Percentiles rank a stretch among this genome's conserved stretches.
phyloP scores from a whole-genome alignment of 2,113 vertebrate species.

The Myotis lucifugus region DNA sequence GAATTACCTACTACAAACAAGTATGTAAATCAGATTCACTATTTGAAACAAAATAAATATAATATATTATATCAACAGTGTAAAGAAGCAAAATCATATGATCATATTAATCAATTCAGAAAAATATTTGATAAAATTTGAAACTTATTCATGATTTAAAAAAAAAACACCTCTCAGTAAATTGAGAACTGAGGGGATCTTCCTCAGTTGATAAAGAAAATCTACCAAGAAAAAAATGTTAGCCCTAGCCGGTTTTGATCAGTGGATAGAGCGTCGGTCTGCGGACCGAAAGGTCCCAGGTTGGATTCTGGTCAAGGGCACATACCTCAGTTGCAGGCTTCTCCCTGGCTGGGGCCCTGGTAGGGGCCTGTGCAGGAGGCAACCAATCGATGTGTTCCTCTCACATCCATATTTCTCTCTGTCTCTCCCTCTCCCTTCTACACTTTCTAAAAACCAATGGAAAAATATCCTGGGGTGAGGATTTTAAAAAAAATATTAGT shows the following conservation, averaged over 20 bases:
- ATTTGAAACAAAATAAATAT: conserved; percentile 8
- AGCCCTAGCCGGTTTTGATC: not conserved
- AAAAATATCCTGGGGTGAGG: too few species aligned
- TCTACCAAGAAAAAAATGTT: not conserved
- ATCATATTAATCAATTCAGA: not conserved
- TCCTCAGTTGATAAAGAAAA: not conserved
- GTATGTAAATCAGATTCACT: not conserved
- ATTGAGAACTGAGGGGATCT: not conserved
- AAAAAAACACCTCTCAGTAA: not conserved
- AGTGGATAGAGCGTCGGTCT: too few species aligned
- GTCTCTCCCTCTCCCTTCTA: too few species aligned
- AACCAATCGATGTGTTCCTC: too few species aligned
- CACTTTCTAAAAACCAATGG: too few species aligned
- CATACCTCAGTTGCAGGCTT: too few species aligned
- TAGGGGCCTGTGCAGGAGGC: too few species aligned
- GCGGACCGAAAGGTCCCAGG: too few species aligned
- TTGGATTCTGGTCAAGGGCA: too few species aligned
- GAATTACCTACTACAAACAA: not conserved
- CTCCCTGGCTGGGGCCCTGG: too few species aligned
- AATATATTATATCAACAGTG: not conserved
- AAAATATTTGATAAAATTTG: not conserved
- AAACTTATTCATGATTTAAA: not conserved
- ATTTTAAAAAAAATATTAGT: not conserved
- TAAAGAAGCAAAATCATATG: not conserved
- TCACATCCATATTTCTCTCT: too few species aligned